A percentile compares a stretch with the other conserved stretches of the same genome.
Conservation (phyloP, 2,888 invertebrate species). For the Drosophila mimica region DNA sequence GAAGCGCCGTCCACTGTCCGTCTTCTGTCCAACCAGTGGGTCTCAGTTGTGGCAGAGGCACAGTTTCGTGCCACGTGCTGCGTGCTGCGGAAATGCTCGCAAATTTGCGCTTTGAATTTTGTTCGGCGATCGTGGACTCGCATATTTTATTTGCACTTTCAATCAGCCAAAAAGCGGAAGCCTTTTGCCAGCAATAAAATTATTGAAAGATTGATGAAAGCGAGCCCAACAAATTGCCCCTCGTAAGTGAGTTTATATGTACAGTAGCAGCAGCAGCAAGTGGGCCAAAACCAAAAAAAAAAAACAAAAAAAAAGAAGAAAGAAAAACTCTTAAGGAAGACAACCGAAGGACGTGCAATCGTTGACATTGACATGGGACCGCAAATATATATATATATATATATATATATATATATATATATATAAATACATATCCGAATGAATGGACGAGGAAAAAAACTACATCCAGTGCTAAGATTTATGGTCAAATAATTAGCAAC, state of each 20-base stretch:
- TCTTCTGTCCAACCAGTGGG: background rate
- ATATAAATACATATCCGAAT: background rate
- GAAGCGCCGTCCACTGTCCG: background rate
- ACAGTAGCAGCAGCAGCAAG: background rate
- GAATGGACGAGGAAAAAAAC: constrained; percentile 17
- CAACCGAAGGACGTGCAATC: constrained; percentile 41
- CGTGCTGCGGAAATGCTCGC: constrained; percentile 72
- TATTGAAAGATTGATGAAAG: constrained; percentile 70
- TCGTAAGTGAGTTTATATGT: constrained; percentile 47
- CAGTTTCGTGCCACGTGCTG: constrained; percentile 41
- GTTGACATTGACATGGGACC: constrained; percentile 64
- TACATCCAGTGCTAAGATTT: constrained; percentile 57
- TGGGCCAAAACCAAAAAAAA: constrained; percentile 12
- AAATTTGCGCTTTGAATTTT: constrained; percentile 75
- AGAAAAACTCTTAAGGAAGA: constrained; percentile 27
- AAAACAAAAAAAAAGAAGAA: background rate
- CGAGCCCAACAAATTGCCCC: constrained; percentile 36
- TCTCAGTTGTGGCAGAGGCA: background rate
- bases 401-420: background rate
- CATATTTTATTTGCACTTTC: constrained; percentile 77
- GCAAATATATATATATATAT: constrained; percentile 16
- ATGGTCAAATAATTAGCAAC: constrained; percentile 68
- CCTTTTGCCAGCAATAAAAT: constrained; percentile 58
- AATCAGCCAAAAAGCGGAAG: constrained; percentile 68
- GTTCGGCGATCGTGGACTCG: constrained; percentile 68